Conservation (phyloP, 1,140 invertebrate genomes). For the Drosophila arizonae region DNA sequence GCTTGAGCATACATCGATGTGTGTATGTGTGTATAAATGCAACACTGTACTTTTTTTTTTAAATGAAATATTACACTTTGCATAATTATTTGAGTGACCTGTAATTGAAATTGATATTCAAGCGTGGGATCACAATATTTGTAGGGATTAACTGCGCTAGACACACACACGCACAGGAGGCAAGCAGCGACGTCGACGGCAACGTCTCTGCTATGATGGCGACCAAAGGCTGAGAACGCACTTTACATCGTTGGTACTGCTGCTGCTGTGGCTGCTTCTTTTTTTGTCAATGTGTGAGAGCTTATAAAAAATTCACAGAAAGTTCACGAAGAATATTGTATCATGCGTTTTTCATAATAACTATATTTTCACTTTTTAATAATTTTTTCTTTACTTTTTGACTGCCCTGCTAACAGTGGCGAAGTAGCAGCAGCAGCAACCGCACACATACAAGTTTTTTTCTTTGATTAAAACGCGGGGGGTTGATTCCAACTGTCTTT, state of each 20-base stretch:
- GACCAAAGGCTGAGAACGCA: conserved; percentile 74
- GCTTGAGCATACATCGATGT: conserved; percentile 6
- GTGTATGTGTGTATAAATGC: conserved; percentile 44
- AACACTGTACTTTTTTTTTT: conserved; percentile 70
- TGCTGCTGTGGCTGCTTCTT: background rate
- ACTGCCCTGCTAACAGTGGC: conserved; percentile 56
- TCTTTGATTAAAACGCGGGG: conserved; percentile 69
- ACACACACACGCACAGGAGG: conserved; percentile 40
- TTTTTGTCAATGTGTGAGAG: conserved; percentile 17
- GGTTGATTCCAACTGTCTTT: conserved; percentile 64
- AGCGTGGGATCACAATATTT: conserved; percentile 49
- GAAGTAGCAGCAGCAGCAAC: conserved; percentile 7
- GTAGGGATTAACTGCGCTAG: conserved; percentile 45
- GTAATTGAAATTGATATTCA: conserved; percentile 38
- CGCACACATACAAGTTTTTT: conserved; percentile 71
- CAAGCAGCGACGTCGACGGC: conserved; percentile 32
- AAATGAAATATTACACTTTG: conserved; percentile 25
- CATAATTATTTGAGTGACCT: conserved; percentile 30
- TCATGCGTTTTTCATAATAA: conserved; percentile 12
- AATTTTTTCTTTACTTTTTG: conserved; percentile 34
- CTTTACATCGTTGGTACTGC: conserved; percentile 61
- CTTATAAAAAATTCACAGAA: conserved; percentile 19
- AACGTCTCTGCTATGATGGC: conserved; percentile 66
- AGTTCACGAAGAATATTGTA: conserved; percentile 13
- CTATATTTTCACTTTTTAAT: conserved; percentile 69